Conservation (phyloP, 2,888 invertebrate genomes). For the Neocrepidodera transversa region DNA sequence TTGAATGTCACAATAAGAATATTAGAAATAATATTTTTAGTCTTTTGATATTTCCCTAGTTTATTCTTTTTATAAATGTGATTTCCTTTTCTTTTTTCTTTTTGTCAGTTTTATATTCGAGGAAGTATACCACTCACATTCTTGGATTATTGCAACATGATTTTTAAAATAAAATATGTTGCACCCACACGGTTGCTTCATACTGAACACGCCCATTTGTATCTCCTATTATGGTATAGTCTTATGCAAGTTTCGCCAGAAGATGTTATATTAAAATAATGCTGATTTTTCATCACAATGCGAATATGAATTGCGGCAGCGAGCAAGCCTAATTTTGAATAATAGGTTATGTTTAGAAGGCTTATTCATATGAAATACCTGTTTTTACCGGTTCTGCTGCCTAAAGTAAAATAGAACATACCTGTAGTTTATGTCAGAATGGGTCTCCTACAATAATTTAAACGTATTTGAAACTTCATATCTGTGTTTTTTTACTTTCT, state of each 20-base stretch:
- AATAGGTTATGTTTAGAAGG: not conserved
- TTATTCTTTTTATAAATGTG: not conserved
- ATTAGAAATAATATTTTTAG: not conserved
- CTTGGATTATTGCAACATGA: slow-evolving; percentile 7
- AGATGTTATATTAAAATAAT: slow-evolving; percentile 7
- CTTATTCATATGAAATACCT: not conserved
- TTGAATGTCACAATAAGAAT: not conserved
- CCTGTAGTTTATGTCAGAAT: not conserved
- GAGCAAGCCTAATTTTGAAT: not conserved
- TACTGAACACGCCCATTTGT: slow-evolving; percentile 20
- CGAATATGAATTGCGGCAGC: not conserved
- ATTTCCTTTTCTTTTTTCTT: not conserved
- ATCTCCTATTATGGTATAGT: slow-evolving; percentile 18
- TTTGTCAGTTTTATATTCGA: not conserved
- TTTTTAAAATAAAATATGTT: slow-evolving; percentile 18
- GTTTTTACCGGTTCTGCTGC: not conserved
- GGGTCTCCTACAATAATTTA: not conserved
- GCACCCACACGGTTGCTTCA: slow-evolving; percentile 11
- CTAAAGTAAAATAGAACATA: slow-evolving; percentile 1
- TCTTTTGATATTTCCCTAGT: not conserved
- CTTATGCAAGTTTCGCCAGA: slow-evolving; percentile 20
- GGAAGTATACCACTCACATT: slow-evolving; percentile 1
- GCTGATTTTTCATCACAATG: slow-evolving; percentile 1
- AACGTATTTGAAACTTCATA: no score
- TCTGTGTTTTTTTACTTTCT: no score